Evolutionary conservation across 2,797 vertebrate genomes (phyloP), one percentile per base, ranked within the genome.

Genomic region (Thamnophis elegans): DNA sequence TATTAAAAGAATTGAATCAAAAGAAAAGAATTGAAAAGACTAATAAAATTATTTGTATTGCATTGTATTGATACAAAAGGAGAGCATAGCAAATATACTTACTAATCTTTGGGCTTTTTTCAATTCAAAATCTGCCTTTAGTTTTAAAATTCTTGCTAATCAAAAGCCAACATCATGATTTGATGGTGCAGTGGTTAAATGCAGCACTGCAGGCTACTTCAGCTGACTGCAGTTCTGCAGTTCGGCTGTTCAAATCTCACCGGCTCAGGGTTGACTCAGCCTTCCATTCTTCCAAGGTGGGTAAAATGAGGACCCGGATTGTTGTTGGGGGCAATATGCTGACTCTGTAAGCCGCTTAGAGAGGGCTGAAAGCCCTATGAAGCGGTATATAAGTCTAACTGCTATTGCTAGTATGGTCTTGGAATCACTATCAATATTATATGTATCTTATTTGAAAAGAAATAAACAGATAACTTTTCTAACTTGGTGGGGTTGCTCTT

Each of bases 401-500:
- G n/a, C n/a, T n/a, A n/a, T n/a, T n/a, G n/a, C n/a, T n/a, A n/a
- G n/a, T n/a, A 91, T 20, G 90, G 11, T 65, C 95, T 68, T 0
- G 8, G 7, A 90, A 14, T 82, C 36, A 82, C 53, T 85, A 55
- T 68, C 26, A 90, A 36, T 47, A 36, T 87, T 58, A 51, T 73
- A 13, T 32, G 12, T 13, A n/a, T 59, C 16, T 53, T 42, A 59
- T 36, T 51, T 92, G 60, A 47, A 73, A 73, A 73, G 42, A 5
- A 3, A 5, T 42, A 73, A 5, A 5, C 42, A 56, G 18, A 11
- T 16, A 55, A 22, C 28, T 73, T 87, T 56, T 32, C 73, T 96
- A 82, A 96, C 47, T 94, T 78, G 58, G 85, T 92, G 28, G 11
- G 54, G 32, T 20, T 95, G 10, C 51, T 93, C 42, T 73, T 96